Evolutionary conservation across 1,140 invertebrate species (phyloP).

Genomic region (Ptiloglossa arizonensis): DNA sequence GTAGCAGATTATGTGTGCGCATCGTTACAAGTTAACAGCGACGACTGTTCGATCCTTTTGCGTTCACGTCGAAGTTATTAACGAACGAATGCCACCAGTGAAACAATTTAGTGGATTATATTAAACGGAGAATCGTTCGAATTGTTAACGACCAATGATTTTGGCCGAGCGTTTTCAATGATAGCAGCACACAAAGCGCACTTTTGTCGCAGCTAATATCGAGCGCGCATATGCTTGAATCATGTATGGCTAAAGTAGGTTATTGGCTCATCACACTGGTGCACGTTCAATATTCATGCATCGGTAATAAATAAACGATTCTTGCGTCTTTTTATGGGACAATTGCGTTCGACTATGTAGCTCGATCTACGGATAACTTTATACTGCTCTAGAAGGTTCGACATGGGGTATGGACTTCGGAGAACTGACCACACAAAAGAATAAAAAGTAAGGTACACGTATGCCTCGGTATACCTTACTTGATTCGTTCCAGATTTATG

Average conservation of each 20-base stretch:
- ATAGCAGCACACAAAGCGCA: not conserved
- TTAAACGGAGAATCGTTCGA: not conserved
- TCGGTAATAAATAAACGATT: constrained; percentile 11
- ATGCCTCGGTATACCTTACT: too few species aligned
- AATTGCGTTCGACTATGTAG: too few species aligned
- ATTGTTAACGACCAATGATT: not conserved
- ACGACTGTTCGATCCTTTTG: too few species aligned
- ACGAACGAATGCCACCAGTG: too few species aligned
- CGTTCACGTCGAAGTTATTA: not conserved
- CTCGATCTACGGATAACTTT: not conserved
- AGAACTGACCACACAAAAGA: too few species aligned
- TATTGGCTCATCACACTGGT: constrained; percentile 8
- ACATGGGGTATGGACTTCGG: too few species aligned
- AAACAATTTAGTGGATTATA: not conserved
- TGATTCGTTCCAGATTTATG: too few species aligned
- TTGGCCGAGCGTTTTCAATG: not conserved
- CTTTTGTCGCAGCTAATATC: constrained; percentile 17
- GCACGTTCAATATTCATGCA: constrained; percentile 10
- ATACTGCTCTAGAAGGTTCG: not conserved
- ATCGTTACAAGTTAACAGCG: too few species aligned
- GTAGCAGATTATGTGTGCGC: too few species aligned
- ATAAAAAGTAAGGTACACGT: too few species aligned
- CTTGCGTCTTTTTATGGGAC: not conserved
- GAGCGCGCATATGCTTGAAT: constrained; percentile 2
- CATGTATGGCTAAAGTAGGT: constrained; percentile 20